phyloP scores from a whole-genome alignment of 2,888 invertebrate genomes.

The Barypeithes pellucidus region DNA sequence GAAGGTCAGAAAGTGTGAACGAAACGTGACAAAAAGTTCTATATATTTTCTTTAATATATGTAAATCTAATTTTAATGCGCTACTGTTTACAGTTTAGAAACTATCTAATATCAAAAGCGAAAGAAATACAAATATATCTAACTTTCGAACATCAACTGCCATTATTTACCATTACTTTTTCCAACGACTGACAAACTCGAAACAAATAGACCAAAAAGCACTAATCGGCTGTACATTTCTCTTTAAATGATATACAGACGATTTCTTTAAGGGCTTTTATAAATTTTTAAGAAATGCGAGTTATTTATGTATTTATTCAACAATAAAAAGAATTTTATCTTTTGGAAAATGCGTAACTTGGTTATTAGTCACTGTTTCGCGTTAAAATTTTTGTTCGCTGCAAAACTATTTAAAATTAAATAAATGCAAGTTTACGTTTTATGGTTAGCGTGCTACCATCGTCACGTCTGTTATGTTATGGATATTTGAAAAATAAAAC shows the following conservation, averaged over 20 bases:
- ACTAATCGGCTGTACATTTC: constrained; percentile 11
- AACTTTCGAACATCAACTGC: constrained; percentile 9
- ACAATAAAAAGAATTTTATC: background rate
- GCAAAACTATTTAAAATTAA: too few species aligned
- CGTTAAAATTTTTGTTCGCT: too few species aligned
- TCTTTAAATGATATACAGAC: background rate
- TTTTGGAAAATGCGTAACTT: constrained; percentile 1
- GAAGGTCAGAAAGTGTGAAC: too few species aligned
- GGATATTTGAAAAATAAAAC: too few species aligned
- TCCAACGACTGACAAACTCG: constrained; percentile 13
- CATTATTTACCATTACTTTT: constrained; percentile 30
- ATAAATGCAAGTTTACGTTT: too few species aligned
- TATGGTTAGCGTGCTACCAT: too few species aligned
- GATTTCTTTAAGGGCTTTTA: constrained; percentile 4
- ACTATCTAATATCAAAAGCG: background rate
- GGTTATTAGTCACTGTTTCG: background rate
- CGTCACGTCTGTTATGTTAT: too few species aligned
- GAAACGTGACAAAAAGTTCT: too few species aligned
- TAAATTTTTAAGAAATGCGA: background rate
- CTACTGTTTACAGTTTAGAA: background rate
- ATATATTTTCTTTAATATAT: too few species aligned
- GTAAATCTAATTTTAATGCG: background rate
- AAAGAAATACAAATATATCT: constrained; percentile 9
- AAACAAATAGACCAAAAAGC: constrained; percentile 10
- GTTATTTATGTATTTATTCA: background rate